Evolutionary conservation across 1,140 invertebrate species (phyloP), one percentile per base, ranked within the genome.

Genomic region (Hylyphantes graminicola): DNA sequence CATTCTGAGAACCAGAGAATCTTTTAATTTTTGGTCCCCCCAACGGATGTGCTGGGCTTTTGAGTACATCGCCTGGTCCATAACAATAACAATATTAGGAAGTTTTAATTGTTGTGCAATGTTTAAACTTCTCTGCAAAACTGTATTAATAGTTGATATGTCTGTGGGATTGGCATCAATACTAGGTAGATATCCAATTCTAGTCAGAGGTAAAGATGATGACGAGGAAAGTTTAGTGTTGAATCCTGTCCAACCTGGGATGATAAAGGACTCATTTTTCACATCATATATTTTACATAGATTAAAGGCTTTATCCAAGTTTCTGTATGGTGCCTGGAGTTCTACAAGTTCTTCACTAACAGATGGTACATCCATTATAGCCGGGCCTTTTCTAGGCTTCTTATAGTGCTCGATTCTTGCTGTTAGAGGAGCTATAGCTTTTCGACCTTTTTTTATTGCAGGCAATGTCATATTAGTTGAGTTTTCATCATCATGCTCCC

Each of bases 81-180:
- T 19, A 8, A 78, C 76, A 7, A 64, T 17, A 6, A 65, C 76
- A 13, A 65, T 6, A 7, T 65, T 53, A 50, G 48, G 13, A 6
- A 78, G 5, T 19, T 77, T 19, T 7, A 77, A 6, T 63, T 77
- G 11, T 48, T 61, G 5, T 8, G 48, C 48, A 13, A 82, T 73
- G 64, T 74, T 19, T 35, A 81, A 12, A 57, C 59, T 61, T 64
- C 57, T 15, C 19, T 9, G 13, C 57, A 85, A 75, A 74, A 86
- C 75, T 51, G 85, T 57, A 65, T 74, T 61, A 35, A 85, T 73
- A 53, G 82, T 85, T 51, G 76, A 77, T 63, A 85, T 70, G 12
- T 85, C 50, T 73, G 81, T 85, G 63, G 86, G 85, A 70, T 83
- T 76, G 7, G 50, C 64, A 59, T 85, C 63, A n/a, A 85, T 70